These are phyloP conservation scores for Chaetura pelagica DNA, from an alignment of 2,113 vertebrate species.

Conservation along the genomic window DNA sequence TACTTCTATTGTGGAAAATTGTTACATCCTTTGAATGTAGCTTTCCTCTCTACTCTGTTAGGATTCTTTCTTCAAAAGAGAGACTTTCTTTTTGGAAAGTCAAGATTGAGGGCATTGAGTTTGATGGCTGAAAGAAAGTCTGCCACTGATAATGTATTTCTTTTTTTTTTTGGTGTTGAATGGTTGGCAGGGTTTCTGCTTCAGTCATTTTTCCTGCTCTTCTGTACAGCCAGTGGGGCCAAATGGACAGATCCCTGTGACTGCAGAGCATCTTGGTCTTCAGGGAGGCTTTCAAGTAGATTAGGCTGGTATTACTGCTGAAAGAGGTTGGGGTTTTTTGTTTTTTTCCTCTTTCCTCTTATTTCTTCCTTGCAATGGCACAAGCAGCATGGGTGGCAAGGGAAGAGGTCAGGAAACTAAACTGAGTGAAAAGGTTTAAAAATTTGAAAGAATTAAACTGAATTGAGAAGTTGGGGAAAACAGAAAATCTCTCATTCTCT, in stretches of 20 bases:
- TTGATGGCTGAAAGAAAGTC: background rate
- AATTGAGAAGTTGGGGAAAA: background rate
- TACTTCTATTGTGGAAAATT: background rate
- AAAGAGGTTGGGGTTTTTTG: background rate
- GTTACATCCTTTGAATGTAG: background rate
- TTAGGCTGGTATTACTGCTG: background rate
- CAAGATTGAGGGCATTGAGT: background rate
- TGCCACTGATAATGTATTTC: background rate
- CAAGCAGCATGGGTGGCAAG: background rate
- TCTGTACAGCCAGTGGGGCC: background rate
- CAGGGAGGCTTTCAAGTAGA: background rate
- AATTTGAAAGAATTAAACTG: background rate
- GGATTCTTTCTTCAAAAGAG: background rate
- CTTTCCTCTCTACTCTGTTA: background rate
- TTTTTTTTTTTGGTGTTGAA: background rate
- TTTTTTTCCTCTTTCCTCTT: background rate
- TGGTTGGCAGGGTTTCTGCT: background rate
- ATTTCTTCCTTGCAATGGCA: background rate
- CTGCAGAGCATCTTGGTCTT: background rate
- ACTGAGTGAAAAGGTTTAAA: background rate
- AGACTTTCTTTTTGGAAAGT: background rate
- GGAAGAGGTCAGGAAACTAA: background rate
- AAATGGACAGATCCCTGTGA: background rate
- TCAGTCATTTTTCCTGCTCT: background rate
- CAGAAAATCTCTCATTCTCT: background rate